Evolutionary conservation across 2,797 vertebrate genomes (phyloP).

Genomic region (Yasuhikotakia modesta): DNA sequence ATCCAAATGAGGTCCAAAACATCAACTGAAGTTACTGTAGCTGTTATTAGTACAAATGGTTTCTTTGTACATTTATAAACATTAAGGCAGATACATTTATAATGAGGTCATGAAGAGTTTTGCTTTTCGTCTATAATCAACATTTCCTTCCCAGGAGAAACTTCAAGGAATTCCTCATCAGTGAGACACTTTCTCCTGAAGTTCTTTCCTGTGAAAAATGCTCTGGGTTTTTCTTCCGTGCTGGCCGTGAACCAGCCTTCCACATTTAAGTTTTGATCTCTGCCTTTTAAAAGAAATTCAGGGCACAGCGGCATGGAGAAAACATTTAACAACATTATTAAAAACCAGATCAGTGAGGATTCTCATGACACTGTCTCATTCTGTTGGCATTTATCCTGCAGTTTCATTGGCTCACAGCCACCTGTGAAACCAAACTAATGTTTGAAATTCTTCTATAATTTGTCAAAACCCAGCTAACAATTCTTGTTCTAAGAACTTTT

Average conservation of each 20-base stretch:
- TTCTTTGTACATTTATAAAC: background rate
- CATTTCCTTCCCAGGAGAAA: slow-evolving; percentile 59
- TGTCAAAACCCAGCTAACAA: background rate
- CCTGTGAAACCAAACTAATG: slow-evolving; percentile 38
- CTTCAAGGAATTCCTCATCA: slow-evolving; percentile 44
- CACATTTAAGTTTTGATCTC: slow-evolving; percentile 26
- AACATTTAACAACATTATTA: slow-evolving; percentile 38
- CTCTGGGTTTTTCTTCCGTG: slow-evolving; percentile 6
- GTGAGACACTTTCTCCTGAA: slow-evolving; percentile 43
- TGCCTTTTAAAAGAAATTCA: background rate
- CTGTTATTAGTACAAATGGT: background rate
- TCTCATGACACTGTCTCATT: slow-evolving; percentile 39
- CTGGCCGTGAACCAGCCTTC: slow-evolving; percentile 15
- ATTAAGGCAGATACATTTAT: slow-evolving; percentile 19
- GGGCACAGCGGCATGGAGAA: background rate
- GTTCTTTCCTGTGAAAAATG: slow-evolving; percentile 40
- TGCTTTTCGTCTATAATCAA: slow-evolving; percentile 25
- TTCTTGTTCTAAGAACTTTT: too few relatives aligned
- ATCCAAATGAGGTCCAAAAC: background rate
- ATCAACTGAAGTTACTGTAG: background rate
- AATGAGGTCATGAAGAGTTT: slow-evolving; percentile 39
- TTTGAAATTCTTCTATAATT: slow-evolving; percentile 36
- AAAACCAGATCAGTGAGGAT: slow-evolving; percentile 14
- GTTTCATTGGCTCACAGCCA: slow-evolving; percentile 43
- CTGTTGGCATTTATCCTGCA: slow-evolving; percentile 45